These are phyloP conservation scores for Callimorpha dominula DNA, from an alignment of 2,888 invertebrate genomes.

Conservation along the genomic window DNA sequence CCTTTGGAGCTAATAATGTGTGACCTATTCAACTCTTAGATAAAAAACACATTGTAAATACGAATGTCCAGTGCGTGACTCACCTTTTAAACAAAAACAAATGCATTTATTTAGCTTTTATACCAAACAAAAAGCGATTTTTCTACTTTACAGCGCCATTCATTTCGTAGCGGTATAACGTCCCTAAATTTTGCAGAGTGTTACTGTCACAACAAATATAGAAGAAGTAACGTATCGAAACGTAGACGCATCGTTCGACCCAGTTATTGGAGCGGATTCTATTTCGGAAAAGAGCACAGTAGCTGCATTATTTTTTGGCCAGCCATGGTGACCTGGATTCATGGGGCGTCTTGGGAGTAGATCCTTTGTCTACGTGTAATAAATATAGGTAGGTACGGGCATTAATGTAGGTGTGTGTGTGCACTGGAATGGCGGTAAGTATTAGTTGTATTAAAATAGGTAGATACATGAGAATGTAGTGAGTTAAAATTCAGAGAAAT, in stretches of 20 bases:
- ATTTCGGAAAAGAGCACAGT: constrained; percentile 79
- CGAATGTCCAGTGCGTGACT: neutral
- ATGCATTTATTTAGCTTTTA: constrained; percentile 8
- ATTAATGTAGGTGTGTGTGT: constrained; percentile 13
- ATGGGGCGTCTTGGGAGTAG: constrained; percentile 33
- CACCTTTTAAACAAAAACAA: constrained; percentile 14
- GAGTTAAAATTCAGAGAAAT: neutral
- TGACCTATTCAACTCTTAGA: neutral
- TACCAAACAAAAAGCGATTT: constrained; percentile 9
- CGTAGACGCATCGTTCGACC: constrained; percentile 76
- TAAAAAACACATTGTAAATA: neutral
- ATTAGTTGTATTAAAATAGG: neutral
- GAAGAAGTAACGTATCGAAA: constrained; percentile 56
- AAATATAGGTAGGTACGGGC: constrained; percentile 30
- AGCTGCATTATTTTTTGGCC: constrained; percentile 81
- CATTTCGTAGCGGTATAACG: constrained; percentile 16
- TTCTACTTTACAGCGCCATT: constrained; percentile 13
- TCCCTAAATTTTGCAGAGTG: constrained; percentile 32
- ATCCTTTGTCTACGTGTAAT: constrained; percentile 51
- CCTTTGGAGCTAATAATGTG: no score
- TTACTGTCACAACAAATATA: constrained; percentile 49
- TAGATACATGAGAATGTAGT: neutral
- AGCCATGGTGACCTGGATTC: constrained; percentile 75
- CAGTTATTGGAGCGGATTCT: constrained; percentile 74
- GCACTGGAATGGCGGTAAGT: neutral